A percentile compares a stretch with the other conserved stretches of the same genome.
Conservation (phyloP, 37 sponge, comb jelly and placozoan genomes). For the Cliona cf. orientalis region DNA sequence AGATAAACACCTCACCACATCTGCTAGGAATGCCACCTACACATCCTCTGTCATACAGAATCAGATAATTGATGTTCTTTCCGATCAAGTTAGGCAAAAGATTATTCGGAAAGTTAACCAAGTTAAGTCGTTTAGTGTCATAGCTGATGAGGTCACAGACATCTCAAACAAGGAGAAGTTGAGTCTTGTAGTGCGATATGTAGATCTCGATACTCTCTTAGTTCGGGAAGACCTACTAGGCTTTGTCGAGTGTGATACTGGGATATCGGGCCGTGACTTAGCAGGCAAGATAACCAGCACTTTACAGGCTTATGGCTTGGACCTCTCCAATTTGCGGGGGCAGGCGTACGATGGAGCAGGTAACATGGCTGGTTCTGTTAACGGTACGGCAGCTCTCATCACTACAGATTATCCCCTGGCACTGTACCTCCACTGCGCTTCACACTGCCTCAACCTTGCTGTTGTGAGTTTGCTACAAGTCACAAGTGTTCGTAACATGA, state of each 20-base stretch:
- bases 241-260: constrained; percentile 64
- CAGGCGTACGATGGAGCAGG: constrained; percentile 85
- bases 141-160: constrained; percentile 78
- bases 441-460: constrained; percentile 44
- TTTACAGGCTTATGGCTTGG: constrained; percentile 34
- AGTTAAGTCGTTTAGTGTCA: constrained; percentile 48
- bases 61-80: too few species aligned
- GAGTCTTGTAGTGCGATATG: constrained; percentile 61
- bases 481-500: constrained; percentile 34
- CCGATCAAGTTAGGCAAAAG: too few species aligned
- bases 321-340: constrained; percentile 58
- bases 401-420: constrained; percentile 26
- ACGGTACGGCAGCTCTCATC: constrained; percentile 47
- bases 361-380: constrained; percentile 46
- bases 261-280: constrained; percentile 63
- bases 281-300: constrained; percentile 55
- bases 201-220: constrained; percentile 32
- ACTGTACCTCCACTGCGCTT: constrained; percentile 50
- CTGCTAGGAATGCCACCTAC: constrained; percentile 32
- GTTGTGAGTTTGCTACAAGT: constrained; percentile 37
- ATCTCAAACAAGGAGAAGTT: constrained; percentile 65
- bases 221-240: constrained; percentile 67
- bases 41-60: constrained; percentile 34
- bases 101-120: constrained; percentile 8
- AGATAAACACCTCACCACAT: constrained; percentile 11